Evolutionary conservation across 2,113 vertebrate species (phyloP), one percentile per base, ranked within the genome.

Genomic region (Diadophis punctatus): DNA sequence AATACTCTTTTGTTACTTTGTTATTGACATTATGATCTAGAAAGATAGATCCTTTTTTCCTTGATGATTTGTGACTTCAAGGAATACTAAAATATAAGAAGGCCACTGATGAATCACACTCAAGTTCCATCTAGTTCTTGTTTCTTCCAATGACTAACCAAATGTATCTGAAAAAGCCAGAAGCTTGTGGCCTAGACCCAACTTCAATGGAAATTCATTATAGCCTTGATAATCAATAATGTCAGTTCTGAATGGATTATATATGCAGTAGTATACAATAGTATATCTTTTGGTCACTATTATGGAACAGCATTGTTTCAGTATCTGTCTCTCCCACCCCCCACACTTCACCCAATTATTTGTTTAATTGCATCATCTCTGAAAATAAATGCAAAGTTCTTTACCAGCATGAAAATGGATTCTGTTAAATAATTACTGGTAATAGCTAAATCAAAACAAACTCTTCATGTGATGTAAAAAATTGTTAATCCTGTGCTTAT

Each of bases 401-500:
- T n/a, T 90, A 58, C 48, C 46, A 74, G 46, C 16, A 90, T 80
- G 30, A n/a, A 52, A 25, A 46, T 85, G 39, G 18, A 91, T 84
- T 53, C 49, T 27, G 3, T 7, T 52, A 90, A 52, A 52, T 34
- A 55, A 86, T 39, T 39, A 39, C 34, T 80, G 34, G 18, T 23
- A 80, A 80, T 43, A 43, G 34, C 74, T 43, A 80, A 86, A 84
- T 85, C 49, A 55, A 91, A 92, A 63, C 49, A 88, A 88, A 93
- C 22, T 95, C 90, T 88, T 90, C 90, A 74, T 86, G 51, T 86
- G 80, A 93, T 53, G 34, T 52, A 12, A 92, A 91, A 63, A 23
- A 52, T 90, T 55, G 30, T 60, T 90, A 60, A 68, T 90, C 86
- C 53, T 74, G 68, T 1, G 74, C 8, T 25, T 10, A 68, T 9